phyloP scores from a whole-genome alignment of 2,113 vertebrate species.

The Ptychochromis oligacanthus region DNA sequence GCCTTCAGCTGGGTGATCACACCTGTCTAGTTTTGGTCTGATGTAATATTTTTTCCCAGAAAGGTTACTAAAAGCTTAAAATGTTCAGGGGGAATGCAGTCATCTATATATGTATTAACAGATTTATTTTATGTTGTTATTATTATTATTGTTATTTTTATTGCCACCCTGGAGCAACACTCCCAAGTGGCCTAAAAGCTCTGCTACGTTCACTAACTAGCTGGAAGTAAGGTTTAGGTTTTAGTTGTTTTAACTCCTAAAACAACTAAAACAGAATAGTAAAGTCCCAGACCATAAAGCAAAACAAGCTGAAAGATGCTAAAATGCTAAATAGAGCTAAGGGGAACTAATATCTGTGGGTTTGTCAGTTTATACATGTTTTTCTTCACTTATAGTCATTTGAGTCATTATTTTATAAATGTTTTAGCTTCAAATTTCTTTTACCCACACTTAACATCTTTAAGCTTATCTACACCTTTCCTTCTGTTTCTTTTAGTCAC shows the following conservation, averaged over 20 bases:
- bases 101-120: neutral
- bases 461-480: neutral
- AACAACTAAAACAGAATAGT: too few species aligned
- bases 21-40: neutral
- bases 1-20: neutral
- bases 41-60: neutral
- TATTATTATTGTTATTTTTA: too few species aligned
- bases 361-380: fast-evolving
- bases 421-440: neutral
- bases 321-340: too few species aligned
- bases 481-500: constrained; percentile 81
- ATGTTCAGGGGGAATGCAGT: neutral
- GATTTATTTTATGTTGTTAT: too few species aligned
- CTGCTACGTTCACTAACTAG: too few species aligned
- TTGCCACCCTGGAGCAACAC: too few species aligned
- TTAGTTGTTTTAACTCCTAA: too few species aligned
- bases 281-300: too few species aligned
- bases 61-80: neutral
- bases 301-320: too few species aligned
- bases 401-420: neutral
- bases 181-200: too few species aligned
- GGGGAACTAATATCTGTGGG: too few species aligned
- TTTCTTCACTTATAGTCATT: neutral
- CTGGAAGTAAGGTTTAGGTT: too few species aligned
- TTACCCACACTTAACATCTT: neutral